Evolutionary conservation across 35 echinoderm and acorn worm species (phyloP).

Genomic region (Ophioderma brevispina): DNA sequence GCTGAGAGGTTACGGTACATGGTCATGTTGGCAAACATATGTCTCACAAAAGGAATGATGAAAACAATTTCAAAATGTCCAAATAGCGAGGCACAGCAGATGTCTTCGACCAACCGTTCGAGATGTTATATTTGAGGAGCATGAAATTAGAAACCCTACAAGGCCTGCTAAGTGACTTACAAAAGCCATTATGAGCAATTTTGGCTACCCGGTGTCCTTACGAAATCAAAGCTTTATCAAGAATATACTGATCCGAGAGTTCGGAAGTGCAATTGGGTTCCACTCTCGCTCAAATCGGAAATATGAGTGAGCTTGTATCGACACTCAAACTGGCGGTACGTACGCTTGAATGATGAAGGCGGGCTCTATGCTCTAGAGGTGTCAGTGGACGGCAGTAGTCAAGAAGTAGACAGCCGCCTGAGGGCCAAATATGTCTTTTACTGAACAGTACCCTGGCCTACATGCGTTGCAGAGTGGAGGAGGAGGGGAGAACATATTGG

Average conservation of each 20-base stretch:
- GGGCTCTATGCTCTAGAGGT: conserved; percentile 19
- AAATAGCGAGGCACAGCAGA: background rate
- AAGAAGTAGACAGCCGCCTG: conserved; percentile 24
- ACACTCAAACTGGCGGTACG: conserved; percentile 15
- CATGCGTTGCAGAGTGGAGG: conserved; percentile 24
- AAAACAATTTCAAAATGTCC: background rate
- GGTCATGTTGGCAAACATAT: background rate
- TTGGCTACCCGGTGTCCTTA: background rate
- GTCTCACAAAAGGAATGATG: background rate
- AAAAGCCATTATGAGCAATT: conserved; percentile 39
- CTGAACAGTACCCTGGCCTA: conserved; percentile 48
- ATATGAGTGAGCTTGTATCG: conserved; percentile 43
- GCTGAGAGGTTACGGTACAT: background rate
- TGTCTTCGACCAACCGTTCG: background rate
- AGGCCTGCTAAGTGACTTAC: conserved; percentile 55
- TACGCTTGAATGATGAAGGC: no score
- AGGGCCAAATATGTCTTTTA: conserved; percentile 1
- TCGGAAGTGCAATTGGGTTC: conserved; percentile 24
- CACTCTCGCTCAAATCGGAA: background rate
- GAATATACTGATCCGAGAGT: conserved; percentile 41
- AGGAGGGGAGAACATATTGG: conserved; percentile 21
- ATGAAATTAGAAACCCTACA: conserved; percentile 59
- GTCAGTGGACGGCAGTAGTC: conserved; percentile 33
- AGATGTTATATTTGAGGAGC: conserved; percentile 17
- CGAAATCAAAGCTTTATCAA: conserved; percentile 50